These are phyloP conservation scores for Folsomia candida DNA, from an alignment of 2,888 invertebrate genomes.

Conservation along the genomic window DNA sequence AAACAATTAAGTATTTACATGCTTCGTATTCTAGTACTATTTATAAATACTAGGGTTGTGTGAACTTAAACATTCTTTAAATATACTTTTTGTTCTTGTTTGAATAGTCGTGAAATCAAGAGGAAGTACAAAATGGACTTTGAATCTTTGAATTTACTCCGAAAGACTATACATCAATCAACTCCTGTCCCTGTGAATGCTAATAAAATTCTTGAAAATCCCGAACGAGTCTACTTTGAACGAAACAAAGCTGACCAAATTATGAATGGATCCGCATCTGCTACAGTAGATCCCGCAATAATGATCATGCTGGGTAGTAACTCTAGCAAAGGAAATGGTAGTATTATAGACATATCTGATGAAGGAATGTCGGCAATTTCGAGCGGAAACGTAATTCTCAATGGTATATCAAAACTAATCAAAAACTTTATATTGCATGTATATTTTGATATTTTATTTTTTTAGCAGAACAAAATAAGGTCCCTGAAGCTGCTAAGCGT, in stretches of 20 bases:
- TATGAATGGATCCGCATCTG: too few relatives aligned
- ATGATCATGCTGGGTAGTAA: neutral
- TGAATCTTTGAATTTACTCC: slow-evolving; percentile 31
- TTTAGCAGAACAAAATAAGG: neutral
- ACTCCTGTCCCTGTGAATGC: neutral
- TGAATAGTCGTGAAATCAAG: slow-evolving; percentile 33
- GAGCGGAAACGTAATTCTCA: neutral
- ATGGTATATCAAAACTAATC: neutral
- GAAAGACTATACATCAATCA: neutral
- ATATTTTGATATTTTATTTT: neutral
- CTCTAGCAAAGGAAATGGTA: neutral
- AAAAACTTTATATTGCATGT: neutral
- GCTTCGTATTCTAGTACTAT: neutral
- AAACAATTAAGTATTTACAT: neutral
- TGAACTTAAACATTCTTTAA: too few relatives aligned
- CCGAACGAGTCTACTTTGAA: neutral
- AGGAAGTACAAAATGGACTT: slow-evolving; percentile 42
- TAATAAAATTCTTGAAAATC: too few relatives aligned
- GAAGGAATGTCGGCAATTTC: neutral
- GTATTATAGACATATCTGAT: neutral
- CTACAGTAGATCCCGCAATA: neutral
- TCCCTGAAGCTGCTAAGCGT: slow-evolving; percentile 1
- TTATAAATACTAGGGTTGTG: too few relatives aligned
- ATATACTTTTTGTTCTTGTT: too few relatives aligned
- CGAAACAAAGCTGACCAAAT: too few relatives aligned